Conservation (phyloP, 2,888 invertebrate genomes). For the Gastracanthus pulcherrimus region DNA sequence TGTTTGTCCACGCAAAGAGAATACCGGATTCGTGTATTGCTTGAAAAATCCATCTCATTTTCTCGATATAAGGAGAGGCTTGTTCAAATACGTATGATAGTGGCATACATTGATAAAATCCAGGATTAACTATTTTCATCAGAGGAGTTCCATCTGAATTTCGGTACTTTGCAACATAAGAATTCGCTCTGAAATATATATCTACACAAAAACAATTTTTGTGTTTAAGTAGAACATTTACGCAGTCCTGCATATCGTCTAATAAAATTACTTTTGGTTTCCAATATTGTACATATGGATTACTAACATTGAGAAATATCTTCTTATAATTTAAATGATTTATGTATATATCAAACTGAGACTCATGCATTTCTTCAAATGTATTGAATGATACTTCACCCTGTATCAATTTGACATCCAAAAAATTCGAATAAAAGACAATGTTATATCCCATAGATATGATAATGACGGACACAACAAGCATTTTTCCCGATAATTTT, state of each 20-base stretch:
- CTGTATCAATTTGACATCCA: background rate
- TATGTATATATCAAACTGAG: background rate
- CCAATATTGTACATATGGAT: background rate
- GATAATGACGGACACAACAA: background rate
- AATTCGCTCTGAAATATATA: background rate
- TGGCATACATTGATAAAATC: background rate
- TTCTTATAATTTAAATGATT: background rate
- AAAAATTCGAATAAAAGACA: background rate
- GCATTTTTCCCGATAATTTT: background rate
- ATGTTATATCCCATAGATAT: background rate
- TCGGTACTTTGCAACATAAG: background rate
- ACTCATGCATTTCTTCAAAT: background rate
- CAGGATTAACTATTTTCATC: background rate
- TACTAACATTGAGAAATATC: background rate
- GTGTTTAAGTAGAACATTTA: background rate
- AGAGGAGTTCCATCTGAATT: background rate
- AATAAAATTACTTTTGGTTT: background rate
- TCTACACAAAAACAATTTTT: background rate
- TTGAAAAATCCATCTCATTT: background rate
- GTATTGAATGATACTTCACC: background rate
- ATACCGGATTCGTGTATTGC: background rate
- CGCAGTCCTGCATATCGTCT: background rate
- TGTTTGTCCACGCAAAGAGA: background rate
- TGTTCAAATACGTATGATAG: background rate
- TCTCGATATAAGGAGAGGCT: background rate